Base-by-base conservation (phyloP, 2,797 vertebrate species). In the Paguma larvata region DNA sequence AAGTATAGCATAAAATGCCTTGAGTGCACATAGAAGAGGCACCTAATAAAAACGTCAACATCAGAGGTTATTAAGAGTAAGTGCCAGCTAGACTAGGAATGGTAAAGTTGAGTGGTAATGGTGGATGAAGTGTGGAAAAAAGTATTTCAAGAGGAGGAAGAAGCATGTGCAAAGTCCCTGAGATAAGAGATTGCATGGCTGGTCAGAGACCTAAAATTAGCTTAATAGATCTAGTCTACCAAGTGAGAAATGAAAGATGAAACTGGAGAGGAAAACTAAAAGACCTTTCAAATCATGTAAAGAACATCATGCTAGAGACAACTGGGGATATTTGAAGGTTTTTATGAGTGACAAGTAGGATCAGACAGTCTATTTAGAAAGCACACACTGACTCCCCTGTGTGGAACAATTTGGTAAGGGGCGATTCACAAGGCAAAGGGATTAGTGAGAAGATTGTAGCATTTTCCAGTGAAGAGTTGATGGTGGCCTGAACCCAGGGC, bases 341-440 rank as follows among this genome's bases (percentile, higher is more conserved):
- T 89, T 94, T 48, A 73, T 92, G 73, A 95, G 32, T 72, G 53
- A 41, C 56, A 78, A 78, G 75, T 38, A 44, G 72, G 80, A 75
- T 44, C 72, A 70, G n/a, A 56, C 13, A 92, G 91, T 44, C 38
- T n/a, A 32, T 84, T 94, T 94, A 86, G 68, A 96, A 96, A 97
- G 85, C 59, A 91, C 79, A 83, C 4, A 27, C 23, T 48, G 75
- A 85, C 63, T 83, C 89, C 44, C 21, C 56, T 41, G 34, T 41
- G 44, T 67, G 87, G 77, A 92, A 84, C 27, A 89, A 41, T 19
- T 78, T 73, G 78, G 18, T 83, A 44, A 82, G n/a, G 82, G 53
- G 18, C n/a, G 77, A 88, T 48, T 59, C 34, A 38, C 38, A 68
- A 91, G 78, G 38, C 56, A 44, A 56, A 41, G 38, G 51, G 56